Percentiles rank a stretch among this genome's conserved stretches.
These are phyloP conservation scores for Tholera decimalis DNA, from an alignment of 2,888 invertebrate genomes.

Conservation along the genomic window DNA sequence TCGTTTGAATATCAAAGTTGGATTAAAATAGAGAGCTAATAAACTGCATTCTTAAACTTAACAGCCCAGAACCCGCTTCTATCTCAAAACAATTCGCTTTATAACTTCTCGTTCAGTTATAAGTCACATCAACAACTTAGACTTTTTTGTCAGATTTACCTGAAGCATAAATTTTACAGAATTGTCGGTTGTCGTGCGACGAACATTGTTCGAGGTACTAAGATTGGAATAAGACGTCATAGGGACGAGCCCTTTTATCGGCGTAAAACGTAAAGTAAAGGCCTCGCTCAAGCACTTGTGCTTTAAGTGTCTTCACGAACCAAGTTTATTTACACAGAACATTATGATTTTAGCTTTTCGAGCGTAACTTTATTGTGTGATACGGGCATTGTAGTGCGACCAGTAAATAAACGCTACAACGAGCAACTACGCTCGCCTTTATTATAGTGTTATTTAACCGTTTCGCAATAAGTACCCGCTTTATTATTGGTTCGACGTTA, in stretches of 20 bases:
- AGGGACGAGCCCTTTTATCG: conserved; percentile 69
- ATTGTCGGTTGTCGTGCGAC: conserved; percentile 70
- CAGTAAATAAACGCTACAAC: conserved; percentile 66
- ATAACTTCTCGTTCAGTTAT: conserved; percentile 54
- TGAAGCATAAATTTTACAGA: conserved; percentile 79
- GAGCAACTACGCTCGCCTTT: conserved; percentile 54
- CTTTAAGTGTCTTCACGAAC: conserved; percentile 70
- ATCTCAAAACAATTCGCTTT: conserved; percentile 26
- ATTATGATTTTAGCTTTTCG: conserved; percentile 72
- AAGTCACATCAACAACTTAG: conserved; percentile 63
- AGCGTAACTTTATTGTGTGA: conserved; percentile 71
- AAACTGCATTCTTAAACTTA: neutral
- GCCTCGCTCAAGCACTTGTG: conserved; percentile 62
- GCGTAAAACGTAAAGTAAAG: conserved; percentile 70
- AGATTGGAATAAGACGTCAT: conserved; percentile 78
- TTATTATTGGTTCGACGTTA: conserved; percentile 65
- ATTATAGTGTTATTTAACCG: conserved; percentile 61
- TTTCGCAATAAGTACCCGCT: conserved; percentile 62
- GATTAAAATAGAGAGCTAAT: neutral
- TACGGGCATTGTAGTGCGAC: conserved; percentile 64
- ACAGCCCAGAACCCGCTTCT: neutral
- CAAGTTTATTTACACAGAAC: conserved; percentile 70
- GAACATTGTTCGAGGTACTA: conserved; percentile 77
- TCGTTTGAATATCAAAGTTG: conserved; percentile 8
- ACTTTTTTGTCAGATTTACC: conserved; percentile 61